Evolutionary conservation across 2,113 vertebrate genomes (phyloP).

Genomic region (Salvelinus fontinalis): DNA sequence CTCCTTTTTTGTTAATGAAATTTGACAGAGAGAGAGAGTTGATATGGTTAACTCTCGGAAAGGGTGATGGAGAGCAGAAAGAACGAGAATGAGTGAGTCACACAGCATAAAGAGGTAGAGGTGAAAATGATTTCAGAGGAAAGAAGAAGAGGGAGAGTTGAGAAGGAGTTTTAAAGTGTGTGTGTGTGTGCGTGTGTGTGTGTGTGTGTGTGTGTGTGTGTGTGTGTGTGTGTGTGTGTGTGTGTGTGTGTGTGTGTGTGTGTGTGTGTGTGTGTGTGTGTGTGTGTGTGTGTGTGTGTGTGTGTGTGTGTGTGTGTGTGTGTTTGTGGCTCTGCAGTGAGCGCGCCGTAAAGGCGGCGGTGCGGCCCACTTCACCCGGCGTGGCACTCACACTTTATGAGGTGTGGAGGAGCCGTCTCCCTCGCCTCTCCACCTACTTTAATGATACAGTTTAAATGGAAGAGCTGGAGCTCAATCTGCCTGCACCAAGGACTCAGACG

Average conservation of each 20-base stretch:
- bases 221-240: constrained; percentile 15
- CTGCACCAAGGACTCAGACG: constrained; percentile 61
- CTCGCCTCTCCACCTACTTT: constrained; percentile 62
- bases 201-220: constrained; percentile 18
- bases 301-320: constrained; percentile 13
- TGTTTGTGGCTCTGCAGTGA: constrained; percentile 14
- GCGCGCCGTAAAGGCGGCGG: constrained; percentile 56
- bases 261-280: constrained; percentile 10
- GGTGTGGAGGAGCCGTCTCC: constrained; percentile 69
- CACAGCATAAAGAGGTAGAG: constrained; percentile 63
- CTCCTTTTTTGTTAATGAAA: constrained; percentile 67
- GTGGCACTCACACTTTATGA: constrained; percentile 72
- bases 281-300: constrained; percentile 18
- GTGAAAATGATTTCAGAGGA: constrained; percentile 51
- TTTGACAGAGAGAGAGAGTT: constrained; percentile 47
- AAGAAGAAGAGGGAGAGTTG: constrained; percentile 38
- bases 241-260: constrained; percentile 15
- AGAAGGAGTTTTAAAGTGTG: constrained; percentile 12
- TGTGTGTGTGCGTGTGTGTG: constrained; percentile 13
- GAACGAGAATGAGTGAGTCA: constrained; percentile 58
- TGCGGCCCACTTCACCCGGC: constrained; percentile 61
- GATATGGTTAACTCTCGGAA: constrained; percentile 40
- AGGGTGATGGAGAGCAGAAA: constrained; percentile 55
- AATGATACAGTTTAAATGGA: constrained; percentile 74
- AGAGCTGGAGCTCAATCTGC: constrained; percentile 63